These are phyloP conservation scores for Pseudomyrmex flavicornis DNA, from an alignment of 1,140 invertebrate genomes.

Conservation along the genomic window DNA sequence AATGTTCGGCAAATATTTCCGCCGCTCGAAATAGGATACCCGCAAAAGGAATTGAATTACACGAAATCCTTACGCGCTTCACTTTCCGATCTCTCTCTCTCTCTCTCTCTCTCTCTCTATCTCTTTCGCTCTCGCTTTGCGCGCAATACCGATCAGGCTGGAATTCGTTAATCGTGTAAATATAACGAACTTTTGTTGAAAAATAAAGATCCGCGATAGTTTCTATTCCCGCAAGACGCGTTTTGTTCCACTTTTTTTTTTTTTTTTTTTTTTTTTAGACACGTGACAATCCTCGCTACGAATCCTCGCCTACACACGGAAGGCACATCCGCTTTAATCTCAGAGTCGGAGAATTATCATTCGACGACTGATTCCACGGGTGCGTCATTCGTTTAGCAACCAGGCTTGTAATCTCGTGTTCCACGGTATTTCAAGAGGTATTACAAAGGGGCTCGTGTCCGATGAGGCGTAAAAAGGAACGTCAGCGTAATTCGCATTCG, in stretches of 20 bases:
- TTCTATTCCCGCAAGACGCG: neutral
- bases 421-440: neutral
- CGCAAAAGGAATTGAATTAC: constrained; percentile 50
- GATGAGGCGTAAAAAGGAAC: constrained; percentile 39
- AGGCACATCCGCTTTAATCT: constrained; percentile 51
- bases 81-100: neutral
- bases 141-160: neutral
- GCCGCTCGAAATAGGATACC: constrained; percentile 3
- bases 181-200: neutral
- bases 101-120: no score
- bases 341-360: constrained; percentile 37
- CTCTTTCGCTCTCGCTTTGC: neutral
- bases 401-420: constrained; percentile 39
- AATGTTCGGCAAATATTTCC: constrained; percentile 44
- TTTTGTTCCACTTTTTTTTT: neutral
- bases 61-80: constrained; percentile 41
- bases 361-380: constrained; percentile 42
- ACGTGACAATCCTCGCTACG: neutral
- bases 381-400: constrained; percentile 41
- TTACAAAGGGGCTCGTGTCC: constrained; percentile 20
- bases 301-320: neutral
- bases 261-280: neutral
- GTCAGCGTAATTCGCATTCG: constrained; percentile 45
- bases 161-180: constrained; percentile 45
- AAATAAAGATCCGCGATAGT: constrained; percentile 34